Conservation (phyloP, 2,797 vertebrate genomes). For the Mycteria americana region DNA sequence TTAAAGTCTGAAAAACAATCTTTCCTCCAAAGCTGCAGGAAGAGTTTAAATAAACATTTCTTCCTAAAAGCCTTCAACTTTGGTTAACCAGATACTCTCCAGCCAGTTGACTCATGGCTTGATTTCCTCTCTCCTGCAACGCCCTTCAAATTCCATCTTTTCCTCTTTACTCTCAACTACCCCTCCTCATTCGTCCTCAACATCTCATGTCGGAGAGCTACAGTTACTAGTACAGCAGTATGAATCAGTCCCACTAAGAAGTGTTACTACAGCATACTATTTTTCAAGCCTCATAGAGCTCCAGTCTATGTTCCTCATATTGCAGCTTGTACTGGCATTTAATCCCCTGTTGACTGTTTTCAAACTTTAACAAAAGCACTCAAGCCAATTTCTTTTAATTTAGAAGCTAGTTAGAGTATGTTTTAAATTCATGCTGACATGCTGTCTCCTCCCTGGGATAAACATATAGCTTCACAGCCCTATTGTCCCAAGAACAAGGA, state of each 20-base stretch:
- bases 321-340: background rate
- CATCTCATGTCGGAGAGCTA: background rate
- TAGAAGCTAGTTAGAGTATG: background rate
- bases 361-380: background rate
- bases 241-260: background rate
- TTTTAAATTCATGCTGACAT: background rate
- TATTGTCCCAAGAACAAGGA: background rate
- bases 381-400: background rate
- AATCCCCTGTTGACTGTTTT: background rate
- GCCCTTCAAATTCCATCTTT: constrained; percentile 24
- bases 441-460: background rate
- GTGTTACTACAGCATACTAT: background rate
- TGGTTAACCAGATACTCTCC: constrained; percentile 60
- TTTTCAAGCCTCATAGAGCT: background rate
- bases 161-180: background rate
- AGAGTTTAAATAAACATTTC: constrained; percentile 63
- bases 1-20: constrained; percentile 27
- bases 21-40: constrained; percentile 42
- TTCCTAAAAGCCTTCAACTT: constrained; percentile 56
- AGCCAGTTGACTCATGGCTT: constrained; percentile 34
- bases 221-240: background rate
- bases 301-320: background rate
- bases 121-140: constrained; percentile 14
- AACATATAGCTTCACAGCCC: background rate
- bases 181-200: background rate